Conservation (phyloP, 2,797 vertebrate genomes). For the Clarias pachynema region DNA sequence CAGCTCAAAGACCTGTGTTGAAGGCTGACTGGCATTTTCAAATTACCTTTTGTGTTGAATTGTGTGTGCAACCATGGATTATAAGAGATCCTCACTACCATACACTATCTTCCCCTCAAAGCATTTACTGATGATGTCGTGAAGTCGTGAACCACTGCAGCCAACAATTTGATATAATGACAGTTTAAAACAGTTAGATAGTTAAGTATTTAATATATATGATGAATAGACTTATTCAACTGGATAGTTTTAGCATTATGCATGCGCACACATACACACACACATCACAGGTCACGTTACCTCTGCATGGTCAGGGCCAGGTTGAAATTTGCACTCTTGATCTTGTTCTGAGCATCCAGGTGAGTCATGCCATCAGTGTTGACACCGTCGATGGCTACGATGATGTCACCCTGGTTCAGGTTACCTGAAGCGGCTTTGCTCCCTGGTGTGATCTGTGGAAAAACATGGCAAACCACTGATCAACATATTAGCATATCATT, state of each 20-base stretch:
- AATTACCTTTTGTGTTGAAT: no score
- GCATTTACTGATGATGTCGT: no score
- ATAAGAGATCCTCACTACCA: no score
- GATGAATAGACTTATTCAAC: no score
- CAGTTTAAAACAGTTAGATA: no score
- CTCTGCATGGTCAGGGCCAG: constrained; percentile 92
- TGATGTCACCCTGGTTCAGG: constrained; percentile 91
- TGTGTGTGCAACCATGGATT: no score
- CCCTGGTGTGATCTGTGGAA: constrained; percentile 87
- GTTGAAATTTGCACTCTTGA: constrained; percentile 92
- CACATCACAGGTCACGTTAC: constrained; percentile 68
- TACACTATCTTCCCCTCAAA: no score
- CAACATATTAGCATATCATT: constrained; percentile 4
- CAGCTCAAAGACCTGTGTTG: no score
- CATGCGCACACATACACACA: background rate
- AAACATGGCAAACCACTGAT: constrained; percentile 5
- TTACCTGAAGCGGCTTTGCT: constrained; percentile 92
- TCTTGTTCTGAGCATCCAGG: constrained; percentile 97
- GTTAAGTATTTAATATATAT: no score
- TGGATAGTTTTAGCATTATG: background rate
- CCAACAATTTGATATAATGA: no score
- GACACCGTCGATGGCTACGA: constrained; percentile 93
- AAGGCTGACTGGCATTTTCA: no score
- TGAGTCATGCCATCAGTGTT: constrained; percentile 96
- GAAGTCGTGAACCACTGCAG: no score